Conservation (phyloP, 2,888 invertebrate species). For the Suillia variegata region DNA sequence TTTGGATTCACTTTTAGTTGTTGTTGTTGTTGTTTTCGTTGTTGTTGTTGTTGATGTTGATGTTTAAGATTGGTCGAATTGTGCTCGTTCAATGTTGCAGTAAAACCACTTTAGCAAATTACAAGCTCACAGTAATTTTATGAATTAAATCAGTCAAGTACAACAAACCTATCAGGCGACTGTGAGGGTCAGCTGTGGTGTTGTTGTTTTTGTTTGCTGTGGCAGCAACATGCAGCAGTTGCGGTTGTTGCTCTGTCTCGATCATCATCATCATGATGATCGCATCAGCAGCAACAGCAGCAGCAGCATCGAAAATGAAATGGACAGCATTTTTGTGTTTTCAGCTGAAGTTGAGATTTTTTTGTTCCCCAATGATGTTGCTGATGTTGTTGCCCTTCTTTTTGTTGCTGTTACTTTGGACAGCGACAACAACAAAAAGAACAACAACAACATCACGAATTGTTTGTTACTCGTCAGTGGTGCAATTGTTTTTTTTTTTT, state of each 20-base stretch:
- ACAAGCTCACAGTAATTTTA: constrained; percentile 38
- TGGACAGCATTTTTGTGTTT: constrained; percentile 8
- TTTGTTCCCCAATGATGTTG: constrained; percentile 2
- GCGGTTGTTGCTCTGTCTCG: background rate
- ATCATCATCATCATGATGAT: constrained; percentile 6
- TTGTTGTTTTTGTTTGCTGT: background rate
- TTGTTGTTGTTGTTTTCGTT: too few relatives aligned
- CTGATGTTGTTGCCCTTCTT: constrained; percentile 7
- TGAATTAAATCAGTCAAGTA: constrained; percentile 56
- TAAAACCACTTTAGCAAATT: too few relatives aligned
- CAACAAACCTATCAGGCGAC: too few relatives aligned
- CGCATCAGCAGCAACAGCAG: background rate
- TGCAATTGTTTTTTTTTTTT: constrained; percentile 7
- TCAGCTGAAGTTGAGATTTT: constrained; percentile 10
- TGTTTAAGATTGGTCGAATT: too few relatives aligned
- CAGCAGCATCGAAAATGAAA: constrained; percentile 4
- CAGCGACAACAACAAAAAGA: background rate
- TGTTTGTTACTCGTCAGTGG: constrained; percentile 40
- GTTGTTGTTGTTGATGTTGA: too few relatives aligned
- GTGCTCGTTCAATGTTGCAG: too few relatives aligned
- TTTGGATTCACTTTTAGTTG: too few relatives aligned
- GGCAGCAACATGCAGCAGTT: background rate
- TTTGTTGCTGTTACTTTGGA: constrained; percentile 33
- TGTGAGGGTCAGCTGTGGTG: background rate
- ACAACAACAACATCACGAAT: constrained; percentile 46